These are phyloP conservation scores for Stegastes partitus DNA, from an alignment of 2,113 vertebrate genomes.

Conservation along the genomic window DNA sequence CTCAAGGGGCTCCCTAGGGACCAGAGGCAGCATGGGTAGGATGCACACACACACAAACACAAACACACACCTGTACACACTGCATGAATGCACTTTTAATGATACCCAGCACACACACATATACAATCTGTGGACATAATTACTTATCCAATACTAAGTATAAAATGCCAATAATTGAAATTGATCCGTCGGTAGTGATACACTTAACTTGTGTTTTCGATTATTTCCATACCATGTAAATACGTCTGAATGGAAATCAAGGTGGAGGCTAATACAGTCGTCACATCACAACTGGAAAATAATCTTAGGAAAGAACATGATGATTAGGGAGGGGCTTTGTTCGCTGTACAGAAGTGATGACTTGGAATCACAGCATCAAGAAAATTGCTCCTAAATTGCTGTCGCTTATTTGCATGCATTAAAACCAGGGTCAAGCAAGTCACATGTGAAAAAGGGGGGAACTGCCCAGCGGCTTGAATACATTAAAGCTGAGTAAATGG, in stretches of 20 bases:
- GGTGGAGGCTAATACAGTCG: background rate
- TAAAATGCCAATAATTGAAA: background rate
- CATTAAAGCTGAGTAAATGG: slow-evolving; percentile 80
- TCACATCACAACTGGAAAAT: slow-evolving; percentile 12
- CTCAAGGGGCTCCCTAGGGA: slow-evolving; percentile 63
- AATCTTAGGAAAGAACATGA: background rate
- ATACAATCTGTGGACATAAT: background rate
- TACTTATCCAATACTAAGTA: background rate
- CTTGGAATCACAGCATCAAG: slow-evolving; percentile 52
- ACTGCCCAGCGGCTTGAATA: slow-evolving; percentile 70
- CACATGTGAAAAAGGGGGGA: slow-evolving; percentile 58
- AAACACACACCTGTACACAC: slow-evolving; percentile 19
- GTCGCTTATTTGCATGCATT: slow-evolving; percentile 78
- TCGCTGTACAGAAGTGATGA: background rate
- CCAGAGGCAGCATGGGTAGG: slow-evolving; percentile 36
- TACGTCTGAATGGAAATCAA: background rate
- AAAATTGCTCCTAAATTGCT: slow-evolving; percentile 58
- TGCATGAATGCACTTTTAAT: slow-evolving; percentile 30
- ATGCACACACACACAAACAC: slow-evolving; percentile 6
- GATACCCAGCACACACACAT: slow-evolving; percentile 1
- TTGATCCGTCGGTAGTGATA: background rate
- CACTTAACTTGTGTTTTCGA: background rate
- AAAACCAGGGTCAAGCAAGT: slow-evolving; percentile 75
- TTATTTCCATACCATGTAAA: background rate
- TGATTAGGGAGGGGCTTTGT: background rate